Percentiles rank a stretch among this genome's conserved stretches.
Conservation (phyloP, 2,113 vertebrate genomes). For the Tachycineta bicolor region DNA sequence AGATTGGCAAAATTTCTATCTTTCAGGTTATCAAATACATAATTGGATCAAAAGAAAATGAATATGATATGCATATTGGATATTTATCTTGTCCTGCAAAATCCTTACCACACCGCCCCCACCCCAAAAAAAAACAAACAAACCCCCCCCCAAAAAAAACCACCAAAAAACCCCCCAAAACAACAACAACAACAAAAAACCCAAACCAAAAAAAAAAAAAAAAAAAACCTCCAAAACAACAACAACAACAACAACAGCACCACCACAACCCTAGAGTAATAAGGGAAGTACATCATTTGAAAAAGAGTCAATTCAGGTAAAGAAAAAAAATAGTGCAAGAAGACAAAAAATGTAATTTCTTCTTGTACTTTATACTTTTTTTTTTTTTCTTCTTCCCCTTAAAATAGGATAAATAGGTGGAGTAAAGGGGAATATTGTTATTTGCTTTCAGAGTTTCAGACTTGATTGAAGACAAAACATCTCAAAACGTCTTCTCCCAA, state of each 20-base stretch:
- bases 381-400: not conserved
- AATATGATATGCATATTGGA: not conserved
- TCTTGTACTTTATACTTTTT: not conserved
- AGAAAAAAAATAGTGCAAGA: not conserved
- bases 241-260: no score
- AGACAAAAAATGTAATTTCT: not conserved
- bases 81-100: not conserved
- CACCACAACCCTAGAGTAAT: not conserved
- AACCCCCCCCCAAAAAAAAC: no score
- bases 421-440: not conserved
- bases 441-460: not conserved
- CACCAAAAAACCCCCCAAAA: no score
- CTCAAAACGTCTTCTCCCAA: rapidly evolving
- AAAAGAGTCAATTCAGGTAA: not conserved
- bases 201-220: not conserved
- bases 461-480: not conserved
- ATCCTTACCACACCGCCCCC: not conserved
- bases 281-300: not conserved
- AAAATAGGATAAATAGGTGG: not conserved
- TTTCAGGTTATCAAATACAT: not conserved
- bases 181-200: no score
- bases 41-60: not conserved
- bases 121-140: no score
- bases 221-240: no score
- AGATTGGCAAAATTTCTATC: not conserved